These are phyloP conservation scores for Colossoma macropomum DNA, from an alignment of 2,113 vertebrate genomes.

Conservation along the genomic window DNA sequence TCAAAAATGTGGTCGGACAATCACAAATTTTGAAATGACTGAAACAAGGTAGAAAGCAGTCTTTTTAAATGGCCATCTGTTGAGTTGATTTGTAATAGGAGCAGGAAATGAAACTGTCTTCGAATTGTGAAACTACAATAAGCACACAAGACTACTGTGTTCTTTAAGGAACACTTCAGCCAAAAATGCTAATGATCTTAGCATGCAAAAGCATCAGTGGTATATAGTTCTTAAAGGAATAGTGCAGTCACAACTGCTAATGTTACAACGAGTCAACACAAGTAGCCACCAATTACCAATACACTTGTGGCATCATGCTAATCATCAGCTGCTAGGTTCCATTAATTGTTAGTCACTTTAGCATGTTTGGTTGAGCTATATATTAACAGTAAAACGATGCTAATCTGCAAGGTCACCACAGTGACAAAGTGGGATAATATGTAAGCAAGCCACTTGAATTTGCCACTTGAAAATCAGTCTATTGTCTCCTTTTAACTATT, in stretches of 20 bases:
- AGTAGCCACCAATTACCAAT: too few relatives aligned
- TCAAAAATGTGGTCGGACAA: background rate
- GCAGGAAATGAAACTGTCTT: background rate
- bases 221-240: too few relatives aligned
- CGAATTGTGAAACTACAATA: background rate
- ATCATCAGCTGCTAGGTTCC: background rate
- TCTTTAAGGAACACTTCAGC: background rate
- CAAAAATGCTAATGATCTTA: background rate
- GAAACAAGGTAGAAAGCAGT: background rate
- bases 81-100: background rate
- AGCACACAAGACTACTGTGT: background rate
- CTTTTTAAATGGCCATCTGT: background rate
- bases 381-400: background rate
- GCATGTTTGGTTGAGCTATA: background rate
- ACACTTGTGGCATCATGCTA: background rate
- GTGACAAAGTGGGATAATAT: background rate
- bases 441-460: slow-evolving; percentile 15
- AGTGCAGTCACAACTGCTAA: too few relatives aligned
- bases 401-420: background rate
- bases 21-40: background rate
- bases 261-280: too few relatives aligned
- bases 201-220: too few relatives aligned
- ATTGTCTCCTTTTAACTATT: background rate
- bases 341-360: background rate
- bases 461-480: background rate